Conservation (phyloP, 2,888 invertebrate species). For the Smittia aterrima region DNA sequence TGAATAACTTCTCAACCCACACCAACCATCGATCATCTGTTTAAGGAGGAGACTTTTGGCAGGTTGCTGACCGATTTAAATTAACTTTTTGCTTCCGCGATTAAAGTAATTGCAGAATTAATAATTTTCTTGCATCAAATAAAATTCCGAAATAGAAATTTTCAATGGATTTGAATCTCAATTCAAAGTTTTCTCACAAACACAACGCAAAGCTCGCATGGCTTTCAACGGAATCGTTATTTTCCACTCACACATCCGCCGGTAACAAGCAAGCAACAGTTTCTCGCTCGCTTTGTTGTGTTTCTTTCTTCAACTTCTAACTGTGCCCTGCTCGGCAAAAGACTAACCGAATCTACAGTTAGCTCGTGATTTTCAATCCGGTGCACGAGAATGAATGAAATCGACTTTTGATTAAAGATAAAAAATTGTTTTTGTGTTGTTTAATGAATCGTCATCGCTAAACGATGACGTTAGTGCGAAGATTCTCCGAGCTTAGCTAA, state of each 20-base stretch:
- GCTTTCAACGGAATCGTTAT: not conserved
- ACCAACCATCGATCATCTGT: not conserved
- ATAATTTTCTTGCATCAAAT: not conserved
- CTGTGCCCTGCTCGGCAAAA: not conserved
- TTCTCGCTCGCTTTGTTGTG: conserved; percentile 16
- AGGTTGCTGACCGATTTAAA: not conserved
- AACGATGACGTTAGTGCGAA: too few species aligned
- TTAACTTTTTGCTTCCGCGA: not conserved
- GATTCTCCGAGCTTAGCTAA: too few species aligned
- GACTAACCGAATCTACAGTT: conserved; percentile 3
- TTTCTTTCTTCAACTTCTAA: conserved; percentile 23
- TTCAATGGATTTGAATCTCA: not conserved
- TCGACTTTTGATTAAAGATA: not conserved
- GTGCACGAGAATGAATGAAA: not conserved
- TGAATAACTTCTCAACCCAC: not conserved
- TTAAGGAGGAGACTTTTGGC: too few species aligned
- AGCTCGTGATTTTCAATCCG: not conserved
- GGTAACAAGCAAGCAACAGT: conserved; percentile 14
- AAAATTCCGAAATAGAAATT: not conserved
- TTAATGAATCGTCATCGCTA: too few species aligned
- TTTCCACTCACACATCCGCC: conserved; percentile 3
- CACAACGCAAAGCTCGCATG: not conserved
- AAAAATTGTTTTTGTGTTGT: not conserved
- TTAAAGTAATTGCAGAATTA: not conserved
- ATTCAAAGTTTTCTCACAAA: not conserved